Evolutionary conservation across 2,888 invertebrate species (phyloP).

Genomic region (Danaus chrysippus): DNA sequence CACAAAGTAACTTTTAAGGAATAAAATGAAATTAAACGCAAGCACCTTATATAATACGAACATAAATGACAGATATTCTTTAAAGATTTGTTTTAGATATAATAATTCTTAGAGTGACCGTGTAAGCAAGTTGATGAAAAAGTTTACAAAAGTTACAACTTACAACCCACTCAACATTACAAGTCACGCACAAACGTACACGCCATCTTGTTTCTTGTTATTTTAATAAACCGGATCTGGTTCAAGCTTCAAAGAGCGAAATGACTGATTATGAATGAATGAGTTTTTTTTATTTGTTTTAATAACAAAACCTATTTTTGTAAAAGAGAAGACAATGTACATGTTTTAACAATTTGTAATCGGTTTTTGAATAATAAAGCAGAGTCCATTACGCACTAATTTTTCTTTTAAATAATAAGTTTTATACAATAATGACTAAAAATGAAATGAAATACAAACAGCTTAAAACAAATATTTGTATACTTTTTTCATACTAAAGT

Average conservation of each 20-base stretch:
- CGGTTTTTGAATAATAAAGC: no score
- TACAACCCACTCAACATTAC: slow-evolving; percentile 18
- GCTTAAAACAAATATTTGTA: no score
- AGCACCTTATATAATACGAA: slow-evolving; percentile 26
- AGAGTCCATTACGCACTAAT: no score
- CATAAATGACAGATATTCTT: slow-evolving; percentile 14
- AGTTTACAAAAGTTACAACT: slow-evolving; percentile 15
- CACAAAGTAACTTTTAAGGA: slow-evolving; percentile 31
- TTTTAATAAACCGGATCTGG: slow-evolving; percentile 20
- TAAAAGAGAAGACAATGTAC: neutral
- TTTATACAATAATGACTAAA: no score
- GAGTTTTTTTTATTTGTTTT: slow-evolving; percentile 2
- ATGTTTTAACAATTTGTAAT: no score
- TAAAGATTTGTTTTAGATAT: slow-evolving; percentile 2
- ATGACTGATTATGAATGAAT: slow-evolving; percentile 14
- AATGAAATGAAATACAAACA: no score
- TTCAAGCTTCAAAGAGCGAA: slow-evolving; percentile 1
- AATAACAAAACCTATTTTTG: neutral
- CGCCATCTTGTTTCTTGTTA: slow-evolving; percentile 18
- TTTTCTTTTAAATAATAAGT: no score
- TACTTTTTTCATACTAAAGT: no score
- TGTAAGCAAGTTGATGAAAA: slow-evolving; percentile 8
- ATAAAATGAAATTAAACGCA: slow-evolving; percentile 19
- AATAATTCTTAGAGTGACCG: neutral
- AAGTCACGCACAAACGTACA: slow-evolving; percentile 20